Conservation (phyloP, 2,888 invertebrate species). For the Brenthis hecate region DNA sequence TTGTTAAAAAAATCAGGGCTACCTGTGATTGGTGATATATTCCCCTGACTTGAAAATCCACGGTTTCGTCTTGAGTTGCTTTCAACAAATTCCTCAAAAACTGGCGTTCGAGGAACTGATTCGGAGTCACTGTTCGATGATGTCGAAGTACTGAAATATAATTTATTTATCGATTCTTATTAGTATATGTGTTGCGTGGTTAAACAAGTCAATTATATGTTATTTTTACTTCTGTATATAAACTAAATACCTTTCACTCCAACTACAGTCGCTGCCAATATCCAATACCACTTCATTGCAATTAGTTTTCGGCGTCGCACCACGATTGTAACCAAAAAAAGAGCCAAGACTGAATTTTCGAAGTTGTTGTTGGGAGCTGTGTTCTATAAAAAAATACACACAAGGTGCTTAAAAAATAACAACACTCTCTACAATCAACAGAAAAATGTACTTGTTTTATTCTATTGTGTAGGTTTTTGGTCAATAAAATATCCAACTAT, state of each 20-base stretch:
- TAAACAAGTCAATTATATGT: neutral
- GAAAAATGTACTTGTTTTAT: no score
- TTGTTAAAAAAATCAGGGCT: neutral
- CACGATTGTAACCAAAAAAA: slow-evolving; percentile 68
- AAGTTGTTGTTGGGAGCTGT: slow-evolving; percentile 57
- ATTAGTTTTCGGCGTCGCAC: slow-evolving; percentile 54
- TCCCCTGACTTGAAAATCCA: slow-evolving; percentile 58
- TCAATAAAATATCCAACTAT: no score
- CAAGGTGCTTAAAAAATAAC: no score
- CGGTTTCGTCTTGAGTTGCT: slow-evolving; percentile 53
- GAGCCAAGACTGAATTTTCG: slow-evolving; percentile 79
- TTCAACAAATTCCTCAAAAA: slow-evolving; percentile 75
- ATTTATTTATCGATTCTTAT: neutral
- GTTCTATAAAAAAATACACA: slow-evolving; percentile 33
- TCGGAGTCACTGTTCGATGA: slow-evolving; percentile 77
- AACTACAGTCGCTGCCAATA: slow-evolving; percentile 74
- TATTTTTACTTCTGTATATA: neutral
- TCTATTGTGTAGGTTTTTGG: no score
- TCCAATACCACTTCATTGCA: slow-evolving; percentile 73
- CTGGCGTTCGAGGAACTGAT: slow-evolving; percentile 73
- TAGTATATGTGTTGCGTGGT: no score
- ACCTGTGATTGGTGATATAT: slow-evolving; percentile 68
- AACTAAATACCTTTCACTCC: slow-evolving; percentile 68
- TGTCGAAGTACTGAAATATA: slow-evolving; percentile 58
- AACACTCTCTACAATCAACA: no score